Evolutionary conservation across 1,140 invertebrate species (phyloP).

Genomic region (Propsilocerus akamusi): DNA sequence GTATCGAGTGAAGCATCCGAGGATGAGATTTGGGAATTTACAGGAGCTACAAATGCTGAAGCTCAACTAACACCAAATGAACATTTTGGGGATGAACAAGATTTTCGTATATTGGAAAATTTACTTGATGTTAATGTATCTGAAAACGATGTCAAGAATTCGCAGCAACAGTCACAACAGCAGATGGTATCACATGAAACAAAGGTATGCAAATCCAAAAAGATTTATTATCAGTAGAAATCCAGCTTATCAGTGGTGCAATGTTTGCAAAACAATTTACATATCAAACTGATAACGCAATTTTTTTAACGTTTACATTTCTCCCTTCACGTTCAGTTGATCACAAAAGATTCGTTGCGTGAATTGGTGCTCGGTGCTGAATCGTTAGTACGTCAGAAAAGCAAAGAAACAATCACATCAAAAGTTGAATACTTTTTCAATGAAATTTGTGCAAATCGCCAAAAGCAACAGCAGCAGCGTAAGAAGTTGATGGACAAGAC

Average conservation of each 20-base stretch:
- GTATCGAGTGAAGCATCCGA: slow-evolving; percentile 40
- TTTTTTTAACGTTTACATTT: neutral
- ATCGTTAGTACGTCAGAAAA: neutral
- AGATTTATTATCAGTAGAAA: no score
- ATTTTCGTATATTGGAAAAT: no score
- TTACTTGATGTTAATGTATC: no score
- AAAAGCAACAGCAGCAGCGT: neutral
- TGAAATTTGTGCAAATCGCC: slow-evolving; percentile 11
- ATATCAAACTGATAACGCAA: neutral
- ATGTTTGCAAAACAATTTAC: no score
- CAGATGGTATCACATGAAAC: no score
- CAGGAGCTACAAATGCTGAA: no score
- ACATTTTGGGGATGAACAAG: neutral
- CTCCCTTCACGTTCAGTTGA: neutral
- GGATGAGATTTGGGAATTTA: slow-evolving; percentile 30
- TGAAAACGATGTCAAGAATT: no score
- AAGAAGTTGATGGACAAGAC: neutral
- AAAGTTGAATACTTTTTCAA: neutral
- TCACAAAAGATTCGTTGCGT: neutral
- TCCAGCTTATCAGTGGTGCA: no score
- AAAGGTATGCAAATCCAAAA: no score
- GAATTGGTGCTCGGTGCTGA: neutral
- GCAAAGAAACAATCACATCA: neutral
- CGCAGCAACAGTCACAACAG: no score
- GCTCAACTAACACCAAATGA: neutral